These are phyloP conservation scores for Vultur gryphus DNA, from an alignment of 2,797 vertebrate genomes.

Conservation along the genomic window DNA sequence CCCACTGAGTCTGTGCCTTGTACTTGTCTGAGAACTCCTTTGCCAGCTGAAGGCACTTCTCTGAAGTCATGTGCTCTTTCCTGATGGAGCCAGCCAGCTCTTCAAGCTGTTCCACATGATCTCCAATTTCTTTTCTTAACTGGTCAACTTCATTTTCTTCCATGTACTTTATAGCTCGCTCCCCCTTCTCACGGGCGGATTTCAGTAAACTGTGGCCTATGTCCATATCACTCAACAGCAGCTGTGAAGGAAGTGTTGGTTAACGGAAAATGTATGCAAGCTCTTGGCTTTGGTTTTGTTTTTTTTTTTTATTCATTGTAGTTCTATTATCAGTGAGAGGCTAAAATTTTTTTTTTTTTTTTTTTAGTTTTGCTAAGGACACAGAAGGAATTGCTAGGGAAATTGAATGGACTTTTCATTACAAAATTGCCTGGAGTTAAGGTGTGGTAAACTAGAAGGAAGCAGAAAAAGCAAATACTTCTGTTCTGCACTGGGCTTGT, in stretches of 20 bases:
- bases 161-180: slow-evolving; percentile 81
- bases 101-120: slow-evolving; percentile 80
- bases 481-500: neutral
- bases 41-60: slow-evolving; percentile 84
- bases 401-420: neutral
- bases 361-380: neutral
- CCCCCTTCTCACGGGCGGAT: slow-evolving; percentile 86
- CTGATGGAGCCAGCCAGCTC: slow-evolving; percentile 85
- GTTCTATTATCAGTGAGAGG: neutral
- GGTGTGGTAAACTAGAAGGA: neutral
- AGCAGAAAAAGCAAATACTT: neutral
- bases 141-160: slow-evolving; percentile 80
- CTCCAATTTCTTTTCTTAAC: slow-evolving; percentile 82
- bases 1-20: slow-evolving; percentile 87
- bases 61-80: slow-evolving; percentile 83
- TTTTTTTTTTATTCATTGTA: neutral
- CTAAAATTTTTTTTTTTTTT: neutral
- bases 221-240: slow-evolving; percentile 86
- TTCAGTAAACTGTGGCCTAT: slow-evolving; percentile 88
- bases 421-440: neutral
- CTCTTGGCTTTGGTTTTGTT: neutral
- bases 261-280: neutral
- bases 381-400: neutral
- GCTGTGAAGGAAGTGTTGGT: slow-evolving; percentile 35
- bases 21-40: slow-evolving; percentile 94